Percentiles rank a stretch among this genome's conserved stretches.
Conservation (phyloP, 2,888 invertebrate genomes). For the Argyra leucocephala region DNA sequence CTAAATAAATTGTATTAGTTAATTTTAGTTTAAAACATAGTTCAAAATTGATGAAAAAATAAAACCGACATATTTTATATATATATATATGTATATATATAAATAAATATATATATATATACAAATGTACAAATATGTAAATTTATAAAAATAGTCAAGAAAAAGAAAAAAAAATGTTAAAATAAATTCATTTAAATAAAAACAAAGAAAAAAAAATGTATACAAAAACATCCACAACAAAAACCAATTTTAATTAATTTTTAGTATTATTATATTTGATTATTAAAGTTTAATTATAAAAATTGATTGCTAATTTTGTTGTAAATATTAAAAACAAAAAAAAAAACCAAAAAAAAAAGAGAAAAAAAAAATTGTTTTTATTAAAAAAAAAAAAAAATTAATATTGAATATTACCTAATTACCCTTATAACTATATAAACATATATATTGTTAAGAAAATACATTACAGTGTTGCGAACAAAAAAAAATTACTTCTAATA, state of each 20-base stretch:
- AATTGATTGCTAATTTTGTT: conserved; percentile 2
- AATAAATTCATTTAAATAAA: background rate
- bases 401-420: too few species aligned
- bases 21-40: background rate
- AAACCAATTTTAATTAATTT: too few species aligned
- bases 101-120: background rate
- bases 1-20: background rate
- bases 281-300: background rate
- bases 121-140: background rate
- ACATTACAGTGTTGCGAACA: too few species aligned
- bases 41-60: background rate
- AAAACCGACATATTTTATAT: background rate
- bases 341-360: background rate
- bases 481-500: too few species aligned
- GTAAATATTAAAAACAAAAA: background rate
- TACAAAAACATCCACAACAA: background rate
- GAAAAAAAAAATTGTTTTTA: background rate
- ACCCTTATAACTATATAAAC: background rate
- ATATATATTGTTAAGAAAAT: too few species aligned
- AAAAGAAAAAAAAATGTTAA: background rate
- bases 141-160: background rate
- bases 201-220: background rate
- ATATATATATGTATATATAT: background rate
- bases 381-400: background rate
- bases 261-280: background rate